Conservation (phyloP, 2,113 vertebrate genomes). For the Eudyptes chrysolophus region DNA sequence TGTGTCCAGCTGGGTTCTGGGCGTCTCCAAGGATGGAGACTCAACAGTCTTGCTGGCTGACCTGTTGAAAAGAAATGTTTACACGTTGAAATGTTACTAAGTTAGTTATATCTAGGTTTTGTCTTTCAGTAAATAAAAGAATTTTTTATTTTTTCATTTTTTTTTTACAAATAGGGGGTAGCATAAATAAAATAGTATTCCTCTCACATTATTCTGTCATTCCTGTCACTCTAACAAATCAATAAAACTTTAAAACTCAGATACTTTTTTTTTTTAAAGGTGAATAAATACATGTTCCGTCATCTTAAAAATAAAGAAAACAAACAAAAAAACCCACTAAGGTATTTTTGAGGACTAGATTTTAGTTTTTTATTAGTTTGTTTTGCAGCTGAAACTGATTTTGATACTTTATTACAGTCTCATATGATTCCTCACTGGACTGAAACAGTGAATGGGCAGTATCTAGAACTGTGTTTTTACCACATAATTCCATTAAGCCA, state of each 20-base stretch:
- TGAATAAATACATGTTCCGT: not conserved
- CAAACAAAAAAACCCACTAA: not conserved
- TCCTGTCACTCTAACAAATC: not conserved
- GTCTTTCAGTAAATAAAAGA: not conserved
- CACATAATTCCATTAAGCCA: not conserved
- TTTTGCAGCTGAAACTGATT: not conserved
- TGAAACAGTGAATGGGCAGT: not conserved
- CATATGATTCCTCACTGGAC: not conserved
- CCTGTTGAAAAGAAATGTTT: not conserved
- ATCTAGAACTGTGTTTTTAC: not conserved
- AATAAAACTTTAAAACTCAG: not conserved
- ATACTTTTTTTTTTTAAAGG: no score
- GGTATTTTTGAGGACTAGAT: not conserved
- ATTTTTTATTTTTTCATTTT: not conserved
- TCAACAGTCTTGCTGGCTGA: not conserved
- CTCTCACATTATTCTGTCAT: not conserved
- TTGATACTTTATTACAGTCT: not conserved
- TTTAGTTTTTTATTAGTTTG: not conserved
- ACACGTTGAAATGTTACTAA: not conserved
- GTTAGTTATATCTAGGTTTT: not conserved
- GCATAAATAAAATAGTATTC: not conserved
- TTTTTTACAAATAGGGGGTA: not conserved
- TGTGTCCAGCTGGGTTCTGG: not conserved
- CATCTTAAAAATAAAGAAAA: not conserved
- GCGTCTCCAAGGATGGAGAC: not conserved